These are phyloP conservation scores for Eustalomyia histrio DNA, from an alignment of 2,888 invertebrate genomes.

Conservation along the genomic window DNA sequence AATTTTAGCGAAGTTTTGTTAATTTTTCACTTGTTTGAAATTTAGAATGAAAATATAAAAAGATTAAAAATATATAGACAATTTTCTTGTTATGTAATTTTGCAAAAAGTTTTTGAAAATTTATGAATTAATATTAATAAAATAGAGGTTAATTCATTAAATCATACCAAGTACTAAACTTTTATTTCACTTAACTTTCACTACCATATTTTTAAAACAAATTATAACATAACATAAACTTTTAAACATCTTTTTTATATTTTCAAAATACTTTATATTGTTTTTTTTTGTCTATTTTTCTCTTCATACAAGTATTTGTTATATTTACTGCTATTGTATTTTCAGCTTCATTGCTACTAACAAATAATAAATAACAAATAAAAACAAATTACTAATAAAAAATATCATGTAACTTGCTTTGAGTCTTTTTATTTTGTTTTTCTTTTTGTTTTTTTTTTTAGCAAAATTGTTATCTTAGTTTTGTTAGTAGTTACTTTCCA, in stretches of 20 bases:
- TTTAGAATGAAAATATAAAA: too few relatives aligned
- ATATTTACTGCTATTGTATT: neutral
- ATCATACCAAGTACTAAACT: neutral
- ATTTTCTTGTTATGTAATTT: too few relatives aligned
- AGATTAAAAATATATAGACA: too few relatives aligned
- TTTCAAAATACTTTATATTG: neutral
- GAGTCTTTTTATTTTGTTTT: neutral
- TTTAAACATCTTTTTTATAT: conserved; percentile 1
- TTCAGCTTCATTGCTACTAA: neutral
- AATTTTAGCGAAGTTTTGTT: too few relatives aligned
- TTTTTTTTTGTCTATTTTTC: conserved; percentile 8
- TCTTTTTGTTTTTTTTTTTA: neutral
- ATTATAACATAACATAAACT: conserved; percentile 39
- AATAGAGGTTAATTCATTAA: too few relatives aligned
- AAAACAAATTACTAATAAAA: neutral
- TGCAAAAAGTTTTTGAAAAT: too few relatives aligned
- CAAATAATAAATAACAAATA: neutral
- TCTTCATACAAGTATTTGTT: conserved; percentile 15
- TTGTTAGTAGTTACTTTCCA: conserved; percentile 47
- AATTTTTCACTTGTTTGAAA: too few relatives aligned
- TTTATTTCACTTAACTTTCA: conserved; percentile 51
- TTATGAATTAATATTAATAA: too few relatives aligned
- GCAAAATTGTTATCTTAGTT: neutral
- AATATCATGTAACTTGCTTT: conserved; percentile 47
- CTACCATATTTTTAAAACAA: conserved; percentile 33